These are phyloP conservation scores for Calidris pygmaea DNA, from an alignment of 2,113 vertebrate genomes.

Conservation along the genomic window DNA sequence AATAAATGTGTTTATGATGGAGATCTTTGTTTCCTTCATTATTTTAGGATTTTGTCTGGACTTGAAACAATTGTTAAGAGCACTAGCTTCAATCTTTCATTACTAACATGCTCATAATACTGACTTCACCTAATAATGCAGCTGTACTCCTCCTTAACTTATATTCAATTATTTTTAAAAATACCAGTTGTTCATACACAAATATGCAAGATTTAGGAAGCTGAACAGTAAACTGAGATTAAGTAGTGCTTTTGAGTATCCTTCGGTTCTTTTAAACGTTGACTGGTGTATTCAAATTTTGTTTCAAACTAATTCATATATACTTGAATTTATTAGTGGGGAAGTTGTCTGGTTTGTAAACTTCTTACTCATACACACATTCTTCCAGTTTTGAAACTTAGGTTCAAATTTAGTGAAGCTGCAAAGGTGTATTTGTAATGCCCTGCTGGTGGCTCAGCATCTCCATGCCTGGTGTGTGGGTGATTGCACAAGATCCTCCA, in stretches of 20 bases:
- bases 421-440: not conserved
- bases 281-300: not conserved
- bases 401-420: not conserved
- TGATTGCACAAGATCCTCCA: not conserved
- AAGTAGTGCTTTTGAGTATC: not conserved
- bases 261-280: not conserved
- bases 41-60: slow-evolving; percentile 59
- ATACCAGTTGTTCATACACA: not conserved
- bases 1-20: slow-evolving; percentile 67
- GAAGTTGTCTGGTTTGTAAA: not conserved
- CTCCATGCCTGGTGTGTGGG: not conserved
- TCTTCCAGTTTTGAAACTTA: not conserved
- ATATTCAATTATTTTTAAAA: slow-evolving; percentile 20
- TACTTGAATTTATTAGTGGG: not conserved
- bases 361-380: not conserved
- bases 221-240: not conserved
- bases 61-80: slow-evolving; percentile 59
- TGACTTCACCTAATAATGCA: slow-evolving; percentile 27
- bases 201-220: not conserved
- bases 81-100: slow-evolving; percentile 46
- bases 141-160: not conserved
- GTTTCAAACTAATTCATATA: not conserved
- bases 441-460: not conserved
- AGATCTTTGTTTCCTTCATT: slow-evolving; percentile 70
- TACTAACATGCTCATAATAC: not conserved